phyloP scores from a whole-genome alignment of 2,888 invertebrate species.

The Opisthograptis luteolata region DNA sequence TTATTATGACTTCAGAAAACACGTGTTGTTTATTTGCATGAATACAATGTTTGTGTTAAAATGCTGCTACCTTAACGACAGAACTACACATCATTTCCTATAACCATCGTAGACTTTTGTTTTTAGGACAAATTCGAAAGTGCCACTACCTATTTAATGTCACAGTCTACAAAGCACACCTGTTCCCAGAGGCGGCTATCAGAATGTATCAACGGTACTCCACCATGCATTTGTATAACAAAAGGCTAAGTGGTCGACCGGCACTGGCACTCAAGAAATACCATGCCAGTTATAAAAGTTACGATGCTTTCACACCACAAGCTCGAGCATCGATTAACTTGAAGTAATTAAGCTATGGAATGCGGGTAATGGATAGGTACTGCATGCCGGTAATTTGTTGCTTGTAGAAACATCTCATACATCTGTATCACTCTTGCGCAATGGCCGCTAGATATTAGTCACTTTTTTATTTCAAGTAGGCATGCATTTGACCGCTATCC shows the following conservation, averaged over 20 bases:
- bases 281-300: constrained; percentile 44
- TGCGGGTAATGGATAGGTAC: constrained; percentile 4
- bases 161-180: constrained; percentile 18
- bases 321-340: constrained; percentile 30
- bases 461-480: too few relatives aligned
- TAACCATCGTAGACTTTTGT: background rate
- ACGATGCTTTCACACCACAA: constrained; percentile 45
- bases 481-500: too few relatives aligned
- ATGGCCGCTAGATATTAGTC: too few relatives aligned
- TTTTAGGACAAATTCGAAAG: constrained; percentile 12
- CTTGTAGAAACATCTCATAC: too few relatives aligned
- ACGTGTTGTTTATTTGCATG: too few relatives aligned
- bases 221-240: constrained; percentile 58
- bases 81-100: too few relatives aligned
- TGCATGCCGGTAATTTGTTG: constrained; percentile 1
- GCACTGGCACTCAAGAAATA: constrained; percentile 51
- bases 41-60: too few relatives aligned
- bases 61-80: too few relatives aligned
- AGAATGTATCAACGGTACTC: constrained; percentile 52
- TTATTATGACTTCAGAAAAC: too few relatives aligned
- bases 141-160: constrained; percentile 1
- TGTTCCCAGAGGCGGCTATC: constrained; percentile 40
- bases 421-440: too few relatives aligned
- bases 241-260: constrained; percentile 42
- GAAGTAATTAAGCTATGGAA: constrained; percentile 18